Evolutionary conservation across 2,113 vertebrate genomes (phyloP), one percentile per base, ranked within the genome.

Genomic region (Phylloscopus whistleri): DNA sequence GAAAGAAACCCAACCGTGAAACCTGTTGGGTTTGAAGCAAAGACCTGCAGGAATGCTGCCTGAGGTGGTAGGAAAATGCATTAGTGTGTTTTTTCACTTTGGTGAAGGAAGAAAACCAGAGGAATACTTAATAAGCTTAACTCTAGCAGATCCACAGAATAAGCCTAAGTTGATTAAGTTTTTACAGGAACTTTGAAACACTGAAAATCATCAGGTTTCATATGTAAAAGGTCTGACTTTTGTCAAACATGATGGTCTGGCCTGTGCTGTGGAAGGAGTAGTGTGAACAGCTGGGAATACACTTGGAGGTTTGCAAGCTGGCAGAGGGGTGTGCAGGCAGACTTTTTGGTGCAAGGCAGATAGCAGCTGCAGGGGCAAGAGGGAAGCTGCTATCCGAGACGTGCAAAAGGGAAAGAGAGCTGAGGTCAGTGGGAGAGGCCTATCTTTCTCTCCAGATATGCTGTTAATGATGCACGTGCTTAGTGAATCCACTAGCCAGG

Each of bases 401-500:
- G 4, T 69, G 83, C 76, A 88, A 74, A 60, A 49, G 68, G 90
- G 33, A 20, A 52, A 20, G 76, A 74, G 78, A 55, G 55, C 67
- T 4, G 86, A 86, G 64, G 63, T 66, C 37, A 30, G 20, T 67
- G 89, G 90, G 83, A 96, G 90, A 87, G 90, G 86, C 76, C 80
- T 87, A 44, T 93, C 91, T 93, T 77, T 55, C 46, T 81, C 52
- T 84, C 48, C 86, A 92, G 68, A 67, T 90, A 48, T 0, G 8
- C 86, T 58, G 59, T 86, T 69, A 41, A n/a, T 88, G 70, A 30
- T 55, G 58, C 3, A 11, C 21, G 4, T 7, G 7, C 63, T 77
- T 39, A 4, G 46, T 35, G 52, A 74, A 13, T 41, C 83, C 79
- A 7, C 60, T 27, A 18, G 67, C 35, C 68, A 26, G 7, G 9